Base-by-base conservation (phyloP, 2,113 vertebrate genomes). In the Vidua macroura region DNA sequence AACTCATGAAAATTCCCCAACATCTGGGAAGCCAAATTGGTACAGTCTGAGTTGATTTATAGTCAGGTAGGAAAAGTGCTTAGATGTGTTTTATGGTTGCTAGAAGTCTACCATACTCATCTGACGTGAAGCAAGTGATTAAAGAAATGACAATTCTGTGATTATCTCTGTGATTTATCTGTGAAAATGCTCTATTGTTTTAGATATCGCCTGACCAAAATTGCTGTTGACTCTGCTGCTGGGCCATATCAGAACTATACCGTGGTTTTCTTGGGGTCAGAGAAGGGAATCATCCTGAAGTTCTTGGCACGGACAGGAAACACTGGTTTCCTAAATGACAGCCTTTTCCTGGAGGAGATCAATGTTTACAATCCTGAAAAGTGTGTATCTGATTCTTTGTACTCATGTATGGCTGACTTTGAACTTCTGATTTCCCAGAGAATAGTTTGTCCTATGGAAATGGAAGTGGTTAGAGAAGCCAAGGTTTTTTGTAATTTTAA, bases 311-410 rank as follows among this genome's bases (percentile, higher is more conserved):
- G 98, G 93, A 98, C 98, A 96, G 98, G 98, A 97, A 98, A 97
- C 97, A 98, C 97, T 31, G 99, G 99, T 95, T 98, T 99, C 95
- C 98, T 99, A 88, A 99, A 99, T 81, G 99, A 99, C 93, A 99
- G 99, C 97, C 98, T 99, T 96, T 99, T 99, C 95, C 98, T 99
- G 97, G 99, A 99, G 97, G 99, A 99, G 97, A 98, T 99, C 97
- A 99, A 94, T 68, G 93, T 99, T 98, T 99, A 99, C 98, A 99
- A 99, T 97, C 98, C 98, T 67, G 99, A 99, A 97, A 99, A 99
- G 99, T 99, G 96, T 43, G 99, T 98, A 92, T 94, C 92, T 81
- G 67, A 58, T 84, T 95, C 87, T 95, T 95, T 95, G 53, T 95
- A 51, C 83, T 91, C 24, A 16, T 60, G 41, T 83, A 64, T 31